These are phyloP conservation scores for Craniophora ligustri DNA, from an alignment of 2,888 invertebrate species.

Conservation along the genomic window DNA sequence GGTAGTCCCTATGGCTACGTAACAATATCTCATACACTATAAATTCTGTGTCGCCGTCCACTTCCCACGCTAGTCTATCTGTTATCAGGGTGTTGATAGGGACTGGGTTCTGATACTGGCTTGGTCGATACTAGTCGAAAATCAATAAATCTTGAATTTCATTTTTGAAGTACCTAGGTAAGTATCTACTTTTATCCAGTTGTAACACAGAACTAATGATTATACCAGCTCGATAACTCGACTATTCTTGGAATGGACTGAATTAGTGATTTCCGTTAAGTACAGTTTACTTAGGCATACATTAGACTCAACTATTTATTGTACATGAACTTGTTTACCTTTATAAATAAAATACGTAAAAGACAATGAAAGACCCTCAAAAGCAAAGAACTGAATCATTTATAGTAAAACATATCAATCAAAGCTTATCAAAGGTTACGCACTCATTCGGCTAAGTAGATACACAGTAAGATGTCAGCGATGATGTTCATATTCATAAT, in stretches of 20 bases:
- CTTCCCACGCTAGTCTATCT: constrained; percentile 54
- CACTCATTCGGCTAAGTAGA: constrained; percentile 34
- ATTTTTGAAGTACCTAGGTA: constrained; percentile 1
- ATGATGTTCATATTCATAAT: constrained; percentile 44
- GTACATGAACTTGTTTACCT: constrained; percentile 8
- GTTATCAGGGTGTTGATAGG: constrained; percentile 37
- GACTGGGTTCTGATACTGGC: constrained; percentile 20
- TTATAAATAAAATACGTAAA: constrained; percentile 24
- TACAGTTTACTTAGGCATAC: not conserved
- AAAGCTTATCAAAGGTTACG: constrained; percentile 53
- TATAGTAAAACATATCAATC: constrained; percentile 51
- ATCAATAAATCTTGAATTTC: constrained; percentile 22
- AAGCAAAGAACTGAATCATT: constrained; percentile 25
- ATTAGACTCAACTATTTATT: constrained; percentile 13
- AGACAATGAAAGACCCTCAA: constrained; percentile 18
- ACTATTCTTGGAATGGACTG: no score
- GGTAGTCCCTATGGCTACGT: constrained; percentile 70
- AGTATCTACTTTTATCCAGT: not conserved
- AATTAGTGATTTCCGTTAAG: constrained; percentile 6
- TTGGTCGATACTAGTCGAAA: constrained; percentile 23
- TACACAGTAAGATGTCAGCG: constrained; percentile 36
- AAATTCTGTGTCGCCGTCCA: constrained; percentile 61
- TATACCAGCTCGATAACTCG: no score
- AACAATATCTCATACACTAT: constrained; percentile 55
- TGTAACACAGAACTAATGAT: not conserved